phyloP scores from a whole-genome alignment of 2,113 vertebrate species.

The Centropristis striata region DNA sequence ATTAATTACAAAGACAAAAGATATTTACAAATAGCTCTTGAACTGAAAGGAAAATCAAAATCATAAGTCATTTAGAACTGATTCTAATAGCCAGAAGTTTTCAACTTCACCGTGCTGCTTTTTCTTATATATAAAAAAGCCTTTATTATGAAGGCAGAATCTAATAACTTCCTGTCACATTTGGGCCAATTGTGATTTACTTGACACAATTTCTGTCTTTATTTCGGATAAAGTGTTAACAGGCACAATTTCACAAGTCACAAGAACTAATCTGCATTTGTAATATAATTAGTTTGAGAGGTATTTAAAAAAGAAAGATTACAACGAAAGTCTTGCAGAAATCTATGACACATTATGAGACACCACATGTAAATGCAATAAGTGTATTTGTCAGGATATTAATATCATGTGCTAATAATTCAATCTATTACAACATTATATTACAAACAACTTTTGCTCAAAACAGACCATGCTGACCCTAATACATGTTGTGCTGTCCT shows the following conservation, averaged over 20 bases:
- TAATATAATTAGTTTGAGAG: background rate
- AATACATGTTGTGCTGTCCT: background rate
- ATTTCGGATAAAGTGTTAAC: background rate
- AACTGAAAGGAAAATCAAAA: background rate
- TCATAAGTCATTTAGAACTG: background rate
- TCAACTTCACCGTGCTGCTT: background rate
- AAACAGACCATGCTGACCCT: background rate
- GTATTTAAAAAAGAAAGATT: background rate
- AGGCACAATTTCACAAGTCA: conserved; percentile 7
- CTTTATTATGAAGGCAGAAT: conserved; percentile 59
- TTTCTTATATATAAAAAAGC: background rate
- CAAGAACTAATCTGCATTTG: conserved; percentile 1
- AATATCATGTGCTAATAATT: background rate
- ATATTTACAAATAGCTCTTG: background rate
- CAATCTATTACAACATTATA: background rate
- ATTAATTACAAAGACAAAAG: background rate
- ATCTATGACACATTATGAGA: background rate
- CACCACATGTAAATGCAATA: background rate
- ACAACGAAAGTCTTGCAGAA: background rate
- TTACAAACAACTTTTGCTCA: background rate
- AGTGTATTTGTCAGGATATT: background rate
- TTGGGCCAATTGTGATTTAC: background rate
- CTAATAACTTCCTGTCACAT: conserved; percentile 22
- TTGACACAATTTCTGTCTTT: background rate
- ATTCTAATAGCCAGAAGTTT: background rate